These are phyloP conservation scores for Marisa cornuarietis DNA, from an alignment of 1,140 invertebrate genomes.

Conservation along the genomic window DNA sequence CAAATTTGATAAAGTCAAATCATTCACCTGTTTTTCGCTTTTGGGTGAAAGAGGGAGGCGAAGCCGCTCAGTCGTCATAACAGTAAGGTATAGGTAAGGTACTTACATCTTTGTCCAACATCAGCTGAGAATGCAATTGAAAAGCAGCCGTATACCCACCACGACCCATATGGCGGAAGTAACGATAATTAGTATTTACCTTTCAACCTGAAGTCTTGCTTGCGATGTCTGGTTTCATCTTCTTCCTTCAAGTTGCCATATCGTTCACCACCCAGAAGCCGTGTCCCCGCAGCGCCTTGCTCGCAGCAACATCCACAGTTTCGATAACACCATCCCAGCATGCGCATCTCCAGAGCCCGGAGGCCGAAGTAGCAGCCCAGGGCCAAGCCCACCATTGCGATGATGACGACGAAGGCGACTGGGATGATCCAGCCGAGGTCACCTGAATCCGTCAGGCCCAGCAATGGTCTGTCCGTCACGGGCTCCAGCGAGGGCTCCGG, in stretches of 20 bases:
- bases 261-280: neutral
- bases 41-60: neutral
- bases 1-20: too few relatives aligned
- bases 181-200: neutral
- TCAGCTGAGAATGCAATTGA: neutral
- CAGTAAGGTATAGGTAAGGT: neutral
- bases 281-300: neutral
- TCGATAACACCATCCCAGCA: conserved; percentile 19
- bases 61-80: neutral
- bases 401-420: neutral
- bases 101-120: neutral
- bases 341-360: conserved; percentile 20
- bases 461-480: neutral
- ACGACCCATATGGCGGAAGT: too few relatives aligned
- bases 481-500: conserved; percentile 5
- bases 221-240: neutral
- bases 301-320: conserved; percentile 23
- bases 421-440: conserved; percentile 28
- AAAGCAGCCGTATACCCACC: neutral
- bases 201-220: neutral
- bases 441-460: neutral
- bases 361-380: conserved; percentile 18
- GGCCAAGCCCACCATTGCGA: conserved; percentile 6
- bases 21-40: neutral
- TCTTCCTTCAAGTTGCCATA: neutral